Evolutionary conservation across 2,113 vertebrate genomes (phyloP), one percentile per base, ranked within the genome.

Genomic region (Todiramphus saurophagus): DNA sequence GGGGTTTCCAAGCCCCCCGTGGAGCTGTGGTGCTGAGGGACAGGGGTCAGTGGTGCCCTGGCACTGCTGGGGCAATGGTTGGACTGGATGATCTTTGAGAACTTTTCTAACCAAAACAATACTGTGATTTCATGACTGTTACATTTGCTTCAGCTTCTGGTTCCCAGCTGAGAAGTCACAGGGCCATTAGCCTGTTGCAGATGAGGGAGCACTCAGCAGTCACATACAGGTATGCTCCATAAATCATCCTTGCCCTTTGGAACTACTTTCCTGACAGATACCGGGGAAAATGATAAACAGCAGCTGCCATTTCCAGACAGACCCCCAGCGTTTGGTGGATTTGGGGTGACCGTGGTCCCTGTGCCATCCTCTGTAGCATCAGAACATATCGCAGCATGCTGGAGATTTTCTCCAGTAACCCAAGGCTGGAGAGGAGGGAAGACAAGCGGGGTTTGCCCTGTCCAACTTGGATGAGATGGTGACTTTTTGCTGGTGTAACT

Each of bases 361-460:
- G 53, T 1, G 5, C 35, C 13, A 28, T 51, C 62, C 56, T 18
- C 4, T 1, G 8, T 7, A 16, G 24, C 60, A 7, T 10, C 44
- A 16, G 30, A 4, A 1, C 1, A 9, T 13, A 0, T 13, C 11
- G n/a, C 15, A 1, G 25, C 1, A 6, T 23, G 84, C 41, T 30
- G 63, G 63, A 41, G 62, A 8, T 43, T 44, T 41, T 27, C 23
- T 4, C 23, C 31, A 15, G 73, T 10, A 11, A 1, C 35, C 51
- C 39, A 17, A 1, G 0, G 10, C 53, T 27, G 68, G 48, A 75
- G 75, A 53, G 2, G 53, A 39, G 58, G 33, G 6, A 12, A 30
- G 37, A 3, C 13, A 10, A 33, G 10, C 15, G 14, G 2, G n/a
- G 13, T 28, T 23, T 31, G 56, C 39, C 48, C 62, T 41, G 12